A percentile compares a stretch with the other conserved stretches of the same genome.
Conservation (phyloP, 2,797 vertebrate species). For the Squalus acanthias region DNA sequence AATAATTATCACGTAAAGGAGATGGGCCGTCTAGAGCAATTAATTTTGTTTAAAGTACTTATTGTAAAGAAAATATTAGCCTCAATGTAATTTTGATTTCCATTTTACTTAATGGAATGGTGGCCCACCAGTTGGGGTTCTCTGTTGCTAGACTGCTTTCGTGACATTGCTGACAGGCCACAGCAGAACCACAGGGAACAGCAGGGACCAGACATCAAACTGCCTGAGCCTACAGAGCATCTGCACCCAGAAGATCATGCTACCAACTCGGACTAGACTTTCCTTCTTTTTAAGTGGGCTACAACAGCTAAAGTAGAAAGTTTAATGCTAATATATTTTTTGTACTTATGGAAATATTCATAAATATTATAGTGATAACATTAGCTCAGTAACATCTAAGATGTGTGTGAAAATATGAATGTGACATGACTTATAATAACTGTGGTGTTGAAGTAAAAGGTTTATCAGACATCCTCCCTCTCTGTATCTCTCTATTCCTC, state of each 20-base stretch:
- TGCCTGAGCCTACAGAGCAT: no score
- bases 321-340: background rate
- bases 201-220: no score
- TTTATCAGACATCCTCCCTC: background rate
- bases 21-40: background rate
- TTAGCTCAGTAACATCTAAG: background rate
- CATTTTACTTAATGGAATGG: background rate
- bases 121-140: background rate
- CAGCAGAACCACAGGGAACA: no score
- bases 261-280: background rate
- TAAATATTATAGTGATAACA: background rate
- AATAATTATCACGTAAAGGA: background rate
- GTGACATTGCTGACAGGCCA: background rate
- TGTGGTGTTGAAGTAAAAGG: background rate
- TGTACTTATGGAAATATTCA: background rate
- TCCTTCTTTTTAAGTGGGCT: background rate
- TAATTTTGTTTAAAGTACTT: background rate
- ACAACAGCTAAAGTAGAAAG: background rate
- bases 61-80: background rate
- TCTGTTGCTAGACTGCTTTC: background rate
- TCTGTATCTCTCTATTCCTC: background rate
- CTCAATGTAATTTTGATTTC: background rate
- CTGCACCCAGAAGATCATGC: background rate
- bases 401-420: background rate
- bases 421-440: background rate